Conservation (phyloP, 2,113 vertebrate genomes). For the Sceloporus undulatus region DNA sequence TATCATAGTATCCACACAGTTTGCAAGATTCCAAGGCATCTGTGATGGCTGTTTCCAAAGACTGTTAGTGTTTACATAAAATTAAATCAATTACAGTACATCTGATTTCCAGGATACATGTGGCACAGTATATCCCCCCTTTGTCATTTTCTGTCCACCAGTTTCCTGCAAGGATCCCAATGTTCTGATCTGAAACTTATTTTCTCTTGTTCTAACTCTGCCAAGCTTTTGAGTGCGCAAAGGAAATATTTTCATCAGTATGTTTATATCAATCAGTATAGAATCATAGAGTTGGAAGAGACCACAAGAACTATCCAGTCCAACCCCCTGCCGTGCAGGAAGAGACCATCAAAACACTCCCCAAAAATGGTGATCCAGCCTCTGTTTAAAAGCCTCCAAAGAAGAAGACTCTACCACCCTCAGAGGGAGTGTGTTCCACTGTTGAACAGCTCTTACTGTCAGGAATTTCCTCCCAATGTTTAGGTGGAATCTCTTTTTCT, state of each 20-base stretch:
- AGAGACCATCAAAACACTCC: no score
- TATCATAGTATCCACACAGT: no score
- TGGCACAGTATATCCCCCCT: background rate
- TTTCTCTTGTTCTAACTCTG: background rate
- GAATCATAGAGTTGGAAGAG: constrained; percentile 28
- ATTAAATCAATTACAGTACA: background rate
- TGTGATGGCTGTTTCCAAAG: background rate
- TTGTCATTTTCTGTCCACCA: background rate
- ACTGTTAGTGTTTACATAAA: background rate
- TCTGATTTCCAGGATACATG: background rate
- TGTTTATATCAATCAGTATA: constrained; percentile 27
- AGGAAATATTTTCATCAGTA: constrained; percentile 5
- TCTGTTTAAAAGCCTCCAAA: no score
- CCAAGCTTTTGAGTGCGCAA: background rate
- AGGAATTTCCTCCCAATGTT: no score
- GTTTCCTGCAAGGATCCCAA: background rate
- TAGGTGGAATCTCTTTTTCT: no score
- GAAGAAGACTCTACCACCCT: no score
- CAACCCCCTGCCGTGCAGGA: no score
- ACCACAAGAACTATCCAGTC: no score
- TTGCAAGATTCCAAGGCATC: background rate
- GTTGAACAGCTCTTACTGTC: no score
- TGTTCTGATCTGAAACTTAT: background rate
- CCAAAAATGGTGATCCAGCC: no score
- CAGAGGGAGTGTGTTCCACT: no score